Conservation (phyloP, 2,113 vertebrate genomes). For the Salminus brasiliensis region DNA sequence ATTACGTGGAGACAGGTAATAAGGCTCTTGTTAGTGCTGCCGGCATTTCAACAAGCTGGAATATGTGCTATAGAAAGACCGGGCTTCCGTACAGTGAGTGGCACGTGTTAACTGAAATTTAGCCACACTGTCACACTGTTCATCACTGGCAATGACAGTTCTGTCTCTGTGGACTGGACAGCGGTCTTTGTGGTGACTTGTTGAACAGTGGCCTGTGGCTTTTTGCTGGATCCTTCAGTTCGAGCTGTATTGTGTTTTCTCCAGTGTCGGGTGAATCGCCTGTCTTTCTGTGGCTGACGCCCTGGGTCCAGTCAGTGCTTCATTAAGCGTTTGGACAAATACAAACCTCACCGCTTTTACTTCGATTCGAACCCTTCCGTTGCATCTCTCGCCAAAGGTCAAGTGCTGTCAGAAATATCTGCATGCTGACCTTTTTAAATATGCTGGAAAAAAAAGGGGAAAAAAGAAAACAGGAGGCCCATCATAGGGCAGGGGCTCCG, state of each 20-base stretch:
- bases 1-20: not conserved
- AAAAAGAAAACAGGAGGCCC: slow-evolving; percentile 56
- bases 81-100: not conserved
- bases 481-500: slow-evolving; percentile 38
- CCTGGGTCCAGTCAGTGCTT: slow-evolving; percentile 18
- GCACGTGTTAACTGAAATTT: not conserved
- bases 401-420: slow-evolving; percentile 80
- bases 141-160: not conserved
- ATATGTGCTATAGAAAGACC: not conserved
- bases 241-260: not conserved
- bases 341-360: slow-evolving; percentile 51
- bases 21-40: not conserved
- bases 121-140: not conserved
- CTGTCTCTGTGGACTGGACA: not conserved
- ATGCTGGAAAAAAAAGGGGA: slow-evolving; percentile 63
- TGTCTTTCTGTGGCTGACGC: not conserved
- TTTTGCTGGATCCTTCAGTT: not conserved
- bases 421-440: slow-evolving; percentile 79
- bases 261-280: not conserved
- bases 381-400: slow-evolving; percentile 72
- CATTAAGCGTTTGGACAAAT: slow-evolving; percentile 61
- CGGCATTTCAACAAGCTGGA: not conserved
- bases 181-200: not conserved
- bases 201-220: not conserved
- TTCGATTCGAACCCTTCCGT: slow-evolving; percentile 69